Evolutionary conservation across 2,113 vertebrate species (phyloP), one percentile per base, ranked within the genome.

Genomic region (Chloropsis hardwickii): DNA sequence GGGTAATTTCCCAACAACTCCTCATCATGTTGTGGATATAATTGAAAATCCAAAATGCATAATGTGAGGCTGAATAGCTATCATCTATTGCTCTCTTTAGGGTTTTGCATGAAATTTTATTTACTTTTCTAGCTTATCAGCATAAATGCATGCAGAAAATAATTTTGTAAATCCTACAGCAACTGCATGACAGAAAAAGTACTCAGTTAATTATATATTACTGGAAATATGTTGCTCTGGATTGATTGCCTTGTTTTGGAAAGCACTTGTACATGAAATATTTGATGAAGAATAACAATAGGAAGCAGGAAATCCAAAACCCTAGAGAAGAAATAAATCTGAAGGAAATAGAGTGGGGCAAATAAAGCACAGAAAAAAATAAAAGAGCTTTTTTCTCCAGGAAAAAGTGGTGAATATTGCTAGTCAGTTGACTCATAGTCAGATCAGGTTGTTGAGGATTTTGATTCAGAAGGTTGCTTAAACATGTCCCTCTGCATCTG

Each of bases 181-280:
- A 86, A 66, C 42, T 77, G 54, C 57, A 73, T 69, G 78, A 79
- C 70, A 93, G 65, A 76, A 93, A 58, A 91, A 69, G n/a, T 85
- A 62, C 71, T 56, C 40, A 39, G 90, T 86, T 92, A 91, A 85
- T 96, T 92, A 79, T 92, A 76, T 89, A 87, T 79, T 88, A 50
- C 74, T 85, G 54, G 58, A 95, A 94, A 91, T 94, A 87, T 27
- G 58, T 91, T 91, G 54, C 70, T 92, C 62, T 87, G 87, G 70
- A 91, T 94, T 95, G 71, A 95, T 96, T 88, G 70, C 47, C 62
- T 86, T 95, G 76, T 92, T 95, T 95, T 94, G 79, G 57, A 92
- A 97, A 94, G 73, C 78, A 85, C 70, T 94, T 87, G 45, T 85
- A 81, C 76, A 64, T 88, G 81, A 95, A 94, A 92, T 94, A 85